Conservation (phyloP, 2,797 vertebrate species). For the Brachyalestes nurse region DNA sequence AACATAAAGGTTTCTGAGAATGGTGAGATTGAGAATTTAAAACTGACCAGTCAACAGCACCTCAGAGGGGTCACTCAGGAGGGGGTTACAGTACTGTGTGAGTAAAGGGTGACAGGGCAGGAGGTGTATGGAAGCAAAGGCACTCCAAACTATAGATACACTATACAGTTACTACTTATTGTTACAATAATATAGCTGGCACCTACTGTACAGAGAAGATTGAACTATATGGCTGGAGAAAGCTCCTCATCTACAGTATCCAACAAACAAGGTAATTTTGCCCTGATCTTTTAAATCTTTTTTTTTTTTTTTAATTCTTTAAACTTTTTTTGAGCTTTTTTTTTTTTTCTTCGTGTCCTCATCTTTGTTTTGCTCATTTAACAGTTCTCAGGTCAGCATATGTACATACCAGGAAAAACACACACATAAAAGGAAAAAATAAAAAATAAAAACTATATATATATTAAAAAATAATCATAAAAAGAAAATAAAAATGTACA, state of each 20-base stretch:
- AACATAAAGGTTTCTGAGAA: no score
- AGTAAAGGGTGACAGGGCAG: constrained; percentile 65
- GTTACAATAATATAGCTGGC: constrained; percentile 97
- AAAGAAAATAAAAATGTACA: constrained; percentile 81
- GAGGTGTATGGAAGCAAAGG: constrained; percentile 96
- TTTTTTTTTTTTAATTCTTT: constrained; percentile 62
- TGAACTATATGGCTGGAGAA: constrained; percentile 99
- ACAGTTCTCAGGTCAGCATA: constrained; percentile 99
- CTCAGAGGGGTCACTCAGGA: constrained; percentile 72
- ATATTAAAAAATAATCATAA: constrained; percentile 39
- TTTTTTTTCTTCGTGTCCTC: constrained; percentile 64
- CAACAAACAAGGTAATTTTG: constrained; percentile 91
- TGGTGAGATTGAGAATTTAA: neutral
- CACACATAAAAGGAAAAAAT: constrained; percentile 69
- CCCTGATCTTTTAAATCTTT: constrained; percentile 79
- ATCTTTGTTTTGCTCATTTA: constrained; percentile 92
- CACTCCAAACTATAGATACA: constrained; percentile 99
- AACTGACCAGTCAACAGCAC: constrained; percentile 80
- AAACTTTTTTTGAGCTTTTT: constrained; percentile 51
- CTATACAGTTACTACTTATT: constrained; percentile 99
- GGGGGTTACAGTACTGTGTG: constrained; percentile 42
- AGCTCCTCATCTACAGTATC: constrained; percentile 93
- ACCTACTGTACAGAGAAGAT: constrained; percentile 97
- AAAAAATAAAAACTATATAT: constrained; percentile 59
- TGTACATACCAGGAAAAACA: constrained; percentile 90